phyloP scores from a whole-genome alignment of 2,888 invertebrate species.

The Lathronympha strigana region DNA sequence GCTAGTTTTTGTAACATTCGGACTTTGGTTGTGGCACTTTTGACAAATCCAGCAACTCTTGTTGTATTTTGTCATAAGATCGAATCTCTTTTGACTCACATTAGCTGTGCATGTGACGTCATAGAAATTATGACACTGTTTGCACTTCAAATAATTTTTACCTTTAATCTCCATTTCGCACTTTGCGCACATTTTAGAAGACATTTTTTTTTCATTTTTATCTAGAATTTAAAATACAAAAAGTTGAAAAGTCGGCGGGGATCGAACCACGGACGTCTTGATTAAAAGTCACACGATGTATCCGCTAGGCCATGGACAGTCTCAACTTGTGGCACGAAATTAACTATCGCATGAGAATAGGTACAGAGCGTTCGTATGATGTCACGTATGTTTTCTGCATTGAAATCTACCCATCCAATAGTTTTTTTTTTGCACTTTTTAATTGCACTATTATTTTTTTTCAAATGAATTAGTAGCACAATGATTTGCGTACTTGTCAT shows the following conservation, averaged over 20 bases:
- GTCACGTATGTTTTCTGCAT: not conserved
- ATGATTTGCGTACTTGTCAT: too few species aligned
- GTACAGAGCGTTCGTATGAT: not conserved
- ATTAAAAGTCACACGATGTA: not conserved
- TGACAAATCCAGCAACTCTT: conserved; percentile 3
- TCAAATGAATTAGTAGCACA: not conserved
- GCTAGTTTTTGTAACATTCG: not conserved
- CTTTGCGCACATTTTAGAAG: not conserved
- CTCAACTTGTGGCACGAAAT: not conserved
- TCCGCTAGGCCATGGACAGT: not conserved
- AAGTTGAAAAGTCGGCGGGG: not conserved
- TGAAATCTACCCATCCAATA: not conserved
- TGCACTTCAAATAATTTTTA: not conserved
- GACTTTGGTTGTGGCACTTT: not conserved
- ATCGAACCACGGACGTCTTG: conserved; percentile 3
- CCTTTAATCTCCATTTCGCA: not conserved
- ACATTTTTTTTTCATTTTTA: not conserved
- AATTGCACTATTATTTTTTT: not conserved
- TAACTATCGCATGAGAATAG: not conserved
- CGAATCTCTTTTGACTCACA: not conserved
- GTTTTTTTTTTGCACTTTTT: not conserved
- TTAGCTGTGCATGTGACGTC: not conserved
- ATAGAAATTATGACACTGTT: not conserved
- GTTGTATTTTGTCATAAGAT: conserved; percentile 3
- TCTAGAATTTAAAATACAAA: not conserved